These are phyloP conservation scores for Seriola dumerili DNA, from an alignment of 2,113 vertebrate species.

Conservation along the genomic window DNA sequence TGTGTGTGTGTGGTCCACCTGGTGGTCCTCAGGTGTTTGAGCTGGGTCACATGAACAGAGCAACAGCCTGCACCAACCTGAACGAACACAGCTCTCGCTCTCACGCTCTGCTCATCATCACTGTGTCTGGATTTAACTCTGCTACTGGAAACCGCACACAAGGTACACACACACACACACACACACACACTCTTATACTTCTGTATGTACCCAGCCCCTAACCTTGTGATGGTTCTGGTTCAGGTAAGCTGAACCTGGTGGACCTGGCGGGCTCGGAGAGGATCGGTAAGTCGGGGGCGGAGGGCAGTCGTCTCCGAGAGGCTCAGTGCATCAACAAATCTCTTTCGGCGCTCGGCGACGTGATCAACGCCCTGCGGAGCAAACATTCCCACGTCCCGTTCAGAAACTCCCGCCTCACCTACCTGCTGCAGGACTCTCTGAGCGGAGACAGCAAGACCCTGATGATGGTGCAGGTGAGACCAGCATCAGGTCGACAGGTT, in stretches of 20 bases:
- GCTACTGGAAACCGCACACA: constrained; percentile 91
- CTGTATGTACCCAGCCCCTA: too few relatives aligned
- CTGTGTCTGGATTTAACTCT: constrained; percentile 87
- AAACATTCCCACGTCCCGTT: constrained; percentile 94
- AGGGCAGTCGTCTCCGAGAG: constrained; percentile 93
- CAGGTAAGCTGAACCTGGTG: constrained; percentile 96
- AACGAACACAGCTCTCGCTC: constrained; percentile 97
- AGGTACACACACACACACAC: constrained; percentile 78
- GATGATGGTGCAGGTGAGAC: constrained; percentile 96
- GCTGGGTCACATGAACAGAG: constrained; percentile 90
- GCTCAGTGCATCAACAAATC: constrained; percentile 98
- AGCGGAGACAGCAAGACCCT: constrained; percentile 97
- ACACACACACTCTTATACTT: background rate
- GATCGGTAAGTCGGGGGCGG: constrained; percentile 92
- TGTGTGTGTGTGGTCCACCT: background rate
- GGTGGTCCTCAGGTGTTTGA: constrained; percentile 89
- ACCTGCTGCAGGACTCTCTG: constrained; percentile 97
- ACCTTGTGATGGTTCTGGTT: background rate
- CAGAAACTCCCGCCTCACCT: constrained; percentile 98
- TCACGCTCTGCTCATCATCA: constrained; percentile 94
- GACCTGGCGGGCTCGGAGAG: constrained; percentile 96
- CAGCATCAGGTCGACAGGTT: background rate
- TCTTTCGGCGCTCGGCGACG: constrained; percentile 92
- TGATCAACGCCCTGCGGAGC: constrained; percentile 93
- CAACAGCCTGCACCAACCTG: constrained; percentile 93